Conservation (phyloP, 1,140 invertebrate genomes). For the Panagrolaimus sp. region DNA sequence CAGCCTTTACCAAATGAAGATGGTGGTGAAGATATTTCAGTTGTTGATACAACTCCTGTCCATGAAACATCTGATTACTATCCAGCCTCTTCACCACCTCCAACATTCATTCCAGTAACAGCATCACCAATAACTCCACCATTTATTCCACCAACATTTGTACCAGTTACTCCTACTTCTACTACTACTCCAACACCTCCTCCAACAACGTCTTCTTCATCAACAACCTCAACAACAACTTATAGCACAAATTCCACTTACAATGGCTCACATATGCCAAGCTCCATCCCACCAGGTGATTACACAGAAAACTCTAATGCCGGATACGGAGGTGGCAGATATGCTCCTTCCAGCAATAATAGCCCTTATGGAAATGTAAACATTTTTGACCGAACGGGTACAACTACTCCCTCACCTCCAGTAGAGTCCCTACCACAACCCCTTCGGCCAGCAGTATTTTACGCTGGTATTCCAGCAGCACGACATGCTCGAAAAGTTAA, state of each 20-base stretch:
- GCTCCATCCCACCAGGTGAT: neutral
- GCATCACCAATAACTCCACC: neutral
- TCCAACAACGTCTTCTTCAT: neutral
- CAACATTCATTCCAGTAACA: too few relatives aligned
- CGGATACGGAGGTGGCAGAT: too few relatives aligned
- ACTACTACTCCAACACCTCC: neutral
- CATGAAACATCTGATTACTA: neutral
- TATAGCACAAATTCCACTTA: neutral
- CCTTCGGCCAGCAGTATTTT: conserved; percentile 11
- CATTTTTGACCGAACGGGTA: neutral
- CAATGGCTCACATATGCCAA: neutral
- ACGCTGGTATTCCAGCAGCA: conserved; percentile 18
- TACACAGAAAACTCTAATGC: too few relatives aligned
- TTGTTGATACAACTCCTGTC: neutral
- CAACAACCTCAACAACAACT: neutral
- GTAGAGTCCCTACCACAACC: neutral
- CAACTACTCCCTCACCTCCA: neutral
- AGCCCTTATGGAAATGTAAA: too few relatives aligned
- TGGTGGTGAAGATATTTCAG: conserved; percentile 4
- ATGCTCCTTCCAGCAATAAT: too few relatives aligned
- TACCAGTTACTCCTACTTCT: neutral
- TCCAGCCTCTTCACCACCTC: neutral
- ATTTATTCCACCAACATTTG: neutral
- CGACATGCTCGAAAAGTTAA: conserved; percentile 22
- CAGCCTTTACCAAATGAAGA: neutral